Evolutionary conservation across 2,113 vertebrate genomes (phyloP).

Genomic region (Cavia porcellus): DNA sequence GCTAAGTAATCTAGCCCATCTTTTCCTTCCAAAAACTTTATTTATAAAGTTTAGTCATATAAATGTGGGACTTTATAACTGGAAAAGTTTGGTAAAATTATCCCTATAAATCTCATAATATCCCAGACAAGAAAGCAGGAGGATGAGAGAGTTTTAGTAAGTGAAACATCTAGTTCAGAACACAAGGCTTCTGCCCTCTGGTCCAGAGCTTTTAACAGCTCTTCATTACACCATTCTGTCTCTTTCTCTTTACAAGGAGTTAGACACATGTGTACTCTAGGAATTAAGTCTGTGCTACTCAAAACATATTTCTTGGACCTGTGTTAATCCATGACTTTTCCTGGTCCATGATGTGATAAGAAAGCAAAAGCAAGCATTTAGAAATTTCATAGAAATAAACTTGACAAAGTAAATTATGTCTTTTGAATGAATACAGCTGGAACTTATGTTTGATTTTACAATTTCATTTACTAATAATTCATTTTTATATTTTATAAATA

Average conservation of each 20-base stretch:
- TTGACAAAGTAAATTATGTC: not conserved
- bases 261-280: not conserved
- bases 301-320: not conserved
- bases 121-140: not conserved
- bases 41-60: not conserved
- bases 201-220: not conserved
- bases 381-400: not conserved
- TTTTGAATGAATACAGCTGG: not conserved
- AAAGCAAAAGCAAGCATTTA: not conserved
- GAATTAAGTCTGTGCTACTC: not conserved
- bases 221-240: fast-evolving
- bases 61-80: not conserved
- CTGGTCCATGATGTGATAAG: not conserved
- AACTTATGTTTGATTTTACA: not conserved
- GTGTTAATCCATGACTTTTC: not conserved
- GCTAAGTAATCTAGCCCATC: not conserved
- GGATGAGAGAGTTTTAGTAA: not conserved
- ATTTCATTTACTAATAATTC: constrained; percentile 29
- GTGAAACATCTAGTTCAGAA: not conserved
- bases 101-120: not conserved
- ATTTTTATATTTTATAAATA: constrained; percentile 30
- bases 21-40: not conserved
- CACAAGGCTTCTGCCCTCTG: not conserved
- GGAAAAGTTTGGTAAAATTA: not conserved
- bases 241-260: not conserved